Evolutionary conservation across 2,888 invertebrate genomes (phyloP).

Genomic region (Macrosiphum euphorbiae): DNA sequence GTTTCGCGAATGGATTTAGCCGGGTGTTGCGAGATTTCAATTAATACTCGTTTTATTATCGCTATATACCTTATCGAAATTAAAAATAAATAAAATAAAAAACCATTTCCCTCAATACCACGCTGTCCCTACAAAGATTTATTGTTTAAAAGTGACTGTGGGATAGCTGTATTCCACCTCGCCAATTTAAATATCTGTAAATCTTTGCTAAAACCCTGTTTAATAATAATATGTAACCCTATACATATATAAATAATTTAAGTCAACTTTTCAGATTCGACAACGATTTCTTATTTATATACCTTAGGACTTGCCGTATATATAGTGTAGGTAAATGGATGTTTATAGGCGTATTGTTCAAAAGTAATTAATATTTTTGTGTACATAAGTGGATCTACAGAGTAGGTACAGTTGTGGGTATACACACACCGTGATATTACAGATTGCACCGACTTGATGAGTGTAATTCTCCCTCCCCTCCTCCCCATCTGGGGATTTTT

Average conservation of each 20-base stretch:
- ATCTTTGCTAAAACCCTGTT: neutral
- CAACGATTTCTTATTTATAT: neutral
- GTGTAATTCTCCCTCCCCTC: neutral
- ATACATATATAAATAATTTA: neutral
- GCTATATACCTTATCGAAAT: neutral
- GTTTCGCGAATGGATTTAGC: neutral
- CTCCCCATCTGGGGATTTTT: neutral
- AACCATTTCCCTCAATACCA: neutral
- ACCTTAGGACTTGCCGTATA: neutral
- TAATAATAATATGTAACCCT: neutral
- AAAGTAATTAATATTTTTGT: neutral
- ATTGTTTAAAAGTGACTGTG: neutral
- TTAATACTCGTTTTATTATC: neutral
- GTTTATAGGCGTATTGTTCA: neutral
- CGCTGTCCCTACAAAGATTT: neutral
- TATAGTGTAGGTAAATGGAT: neutral
- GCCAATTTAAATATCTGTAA: neutral
- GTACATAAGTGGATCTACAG: neutral
- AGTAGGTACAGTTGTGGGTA: no score
- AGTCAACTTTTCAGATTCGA: neutral
- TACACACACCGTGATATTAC: neutral
- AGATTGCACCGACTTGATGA: neutral
- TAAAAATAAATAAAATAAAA: neutral
- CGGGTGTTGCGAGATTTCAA: neutral
- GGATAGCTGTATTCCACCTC: neutral